phyloP scores from a whole-genome alignment of 2,797 vertebrate species.

The Enteromius anoplus region DNA sequence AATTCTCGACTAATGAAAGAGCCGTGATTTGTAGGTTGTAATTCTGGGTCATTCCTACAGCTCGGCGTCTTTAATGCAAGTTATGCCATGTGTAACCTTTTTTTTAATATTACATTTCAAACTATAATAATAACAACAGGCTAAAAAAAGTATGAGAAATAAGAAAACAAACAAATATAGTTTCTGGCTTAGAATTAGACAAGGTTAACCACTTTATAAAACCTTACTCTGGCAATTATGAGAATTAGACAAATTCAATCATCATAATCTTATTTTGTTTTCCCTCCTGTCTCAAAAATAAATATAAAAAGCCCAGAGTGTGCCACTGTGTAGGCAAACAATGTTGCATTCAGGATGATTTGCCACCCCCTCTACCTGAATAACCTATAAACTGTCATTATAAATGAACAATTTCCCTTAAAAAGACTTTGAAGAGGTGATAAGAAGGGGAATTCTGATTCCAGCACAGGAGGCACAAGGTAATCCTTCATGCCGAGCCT shows the following conservation, averaged over 20 bases:
- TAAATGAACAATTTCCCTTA: not conserved
- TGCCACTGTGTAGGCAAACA: not conserved
- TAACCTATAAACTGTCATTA: conserved; percentile 4
- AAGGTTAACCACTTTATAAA: conserved; percentile 23
- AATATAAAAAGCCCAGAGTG: not conserved
- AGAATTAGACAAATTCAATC: conserved; percentile 40
- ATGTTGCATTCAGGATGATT: not conserved
- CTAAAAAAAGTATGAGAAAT: not conserved
- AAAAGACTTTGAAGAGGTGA: not conserved
- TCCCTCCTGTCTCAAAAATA: not conserved
- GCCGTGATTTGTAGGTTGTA: conserved; percentile 22
- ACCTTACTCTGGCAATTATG: conserved; percentile 49
- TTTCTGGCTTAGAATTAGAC: not conserved
- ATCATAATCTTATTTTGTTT: conserved; percentile 37
- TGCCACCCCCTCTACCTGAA: not conserved
- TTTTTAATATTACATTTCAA: not conserved
- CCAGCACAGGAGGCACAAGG: not conserved
- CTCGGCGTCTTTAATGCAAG: not conserved
- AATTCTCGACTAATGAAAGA: not conserved
- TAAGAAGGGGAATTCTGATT: conserved; percentile 14
- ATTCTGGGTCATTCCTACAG: not conserved
- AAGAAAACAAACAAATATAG: not conserved
- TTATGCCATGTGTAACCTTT: not conserved
- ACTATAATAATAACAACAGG: not conserved
- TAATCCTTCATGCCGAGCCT: conserved; percentile 28